Conservation (phyloP, 2,888 invertebrate species). For the Heliconius ismenius region DNA sequence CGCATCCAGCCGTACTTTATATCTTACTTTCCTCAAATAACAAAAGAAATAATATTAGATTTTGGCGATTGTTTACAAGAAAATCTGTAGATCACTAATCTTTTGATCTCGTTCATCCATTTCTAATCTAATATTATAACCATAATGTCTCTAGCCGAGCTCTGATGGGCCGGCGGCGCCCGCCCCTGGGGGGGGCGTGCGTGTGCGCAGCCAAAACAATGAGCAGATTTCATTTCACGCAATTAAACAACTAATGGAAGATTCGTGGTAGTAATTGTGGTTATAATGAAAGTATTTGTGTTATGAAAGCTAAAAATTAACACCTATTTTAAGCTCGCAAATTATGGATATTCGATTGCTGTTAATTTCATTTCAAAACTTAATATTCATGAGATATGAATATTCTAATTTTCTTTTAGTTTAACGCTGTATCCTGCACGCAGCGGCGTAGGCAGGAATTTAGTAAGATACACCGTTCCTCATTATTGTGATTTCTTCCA, state of each 20-base stretch:
- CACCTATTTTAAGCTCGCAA: conserved; percentile 16
- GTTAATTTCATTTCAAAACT: not conserved
- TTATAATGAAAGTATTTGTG: conserved; percentile 35
- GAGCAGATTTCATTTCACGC: conserved; percentile 48
- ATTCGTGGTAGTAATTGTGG: conserved; percentile 40
- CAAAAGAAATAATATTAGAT: not conserved
- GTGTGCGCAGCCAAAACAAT: conserved; percentile 55
- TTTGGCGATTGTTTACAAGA: not conserved
- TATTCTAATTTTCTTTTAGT: too few relatives aligned
- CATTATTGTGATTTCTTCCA: too few relatives aligned
- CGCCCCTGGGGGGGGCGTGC: conserved; percentile 59
- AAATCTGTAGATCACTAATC: conserved; percentile 4
- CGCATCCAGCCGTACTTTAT: too few relatives aligned
- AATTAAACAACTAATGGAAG: conserved; percentile 50
- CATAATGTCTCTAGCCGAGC: conserved; percentile 35
- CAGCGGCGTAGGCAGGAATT: too few relatives aligned
- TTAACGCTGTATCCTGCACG: too few relatives aligned
- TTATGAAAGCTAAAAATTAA: conserved; percentile 14
- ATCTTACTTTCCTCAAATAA: not conserved
- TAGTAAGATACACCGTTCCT: too few relatives aligned
- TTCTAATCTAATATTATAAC: conserved; percentile 33
- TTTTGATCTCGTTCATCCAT: conserved; percentile 18
- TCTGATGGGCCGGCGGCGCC: conserved; percentile 60
- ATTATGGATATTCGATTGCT: not conserved
- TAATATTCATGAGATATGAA: not conserved